Base-by-base conservation (phyloP, 2,113 vertebrate genomes). In the Neolamprologus variostigma region DNA sequence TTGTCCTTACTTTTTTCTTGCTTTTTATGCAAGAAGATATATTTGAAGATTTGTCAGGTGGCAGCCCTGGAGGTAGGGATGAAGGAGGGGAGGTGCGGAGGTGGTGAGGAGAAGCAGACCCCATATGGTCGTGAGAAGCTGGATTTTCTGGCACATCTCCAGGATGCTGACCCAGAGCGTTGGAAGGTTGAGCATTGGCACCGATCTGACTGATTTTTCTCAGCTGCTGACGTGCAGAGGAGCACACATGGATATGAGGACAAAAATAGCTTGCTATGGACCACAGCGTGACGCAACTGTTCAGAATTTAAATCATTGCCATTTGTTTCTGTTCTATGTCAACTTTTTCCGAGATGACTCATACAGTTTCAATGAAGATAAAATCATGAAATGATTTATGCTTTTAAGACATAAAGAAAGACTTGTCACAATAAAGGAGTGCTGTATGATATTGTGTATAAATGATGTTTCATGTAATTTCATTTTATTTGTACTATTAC, bases 151-250 rank as follows among this genome's bases (percentile, higher is more conserved):
- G 91, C 92, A 79, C 51, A 40, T 81, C 35, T 91, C 91, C 88
- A 87, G 85, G 87, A 92, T 31, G 80, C 87, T 94, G 93, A 95
- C 93, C 95, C 89, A 51, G 59, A 92, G 83, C 61, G 13, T 47
- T 80, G 63, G 86, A 82, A 90, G 87, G 93, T 91, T 86, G 91
- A 78, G 82, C 87, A 54, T 57, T 82, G 82, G 89, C 94, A 91
- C 86, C 12, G 7, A 86, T 91, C 89, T 89, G 93, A 93, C 89
- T 89, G 94, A 90, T 91, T 94, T 88, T 86, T 87, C 92, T 93
- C 91, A 88, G 89, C 89, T 91, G 93, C 91, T 94, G 93, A 94
- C 87, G 89, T 93, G 91, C 91, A 93, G 84, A 89, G 84, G 80
- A 81, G 68, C 80, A 57, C 89, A 87, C 90, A 76, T 91, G 87